Evolutionary conservation across 2,888 invertebrate species (phyloP).

Genomic region (Drosophila sordidula): DNA sequence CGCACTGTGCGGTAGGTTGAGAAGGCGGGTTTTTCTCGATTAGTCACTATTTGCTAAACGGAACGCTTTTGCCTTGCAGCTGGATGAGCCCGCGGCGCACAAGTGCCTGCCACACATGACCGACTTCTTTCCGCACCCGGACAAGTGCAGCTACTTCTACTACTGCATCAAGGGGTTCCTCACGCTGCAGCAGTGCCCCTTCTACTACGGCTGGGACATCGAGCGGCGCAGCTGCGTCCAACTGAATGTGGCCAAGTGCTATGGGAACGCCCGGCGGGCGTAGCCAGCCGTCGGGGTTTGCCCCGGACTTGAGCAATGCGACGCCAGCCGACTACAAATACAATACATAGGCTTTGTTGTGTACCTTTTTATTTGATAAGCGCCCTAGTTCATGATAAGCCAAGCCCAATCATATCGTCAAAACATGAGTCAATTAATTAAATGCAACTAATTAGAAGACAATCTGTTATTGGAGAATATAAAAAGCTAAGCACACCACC

Average conservation of each 20-base stretch:
- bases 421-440: slow-evolving; percentile 67
- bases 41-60: too few species aligned
- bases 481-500: slow-evolving; percentile 60
- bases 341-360: slow-evolving; percentile 16
- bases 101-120: slow-evolving; percentile 78
- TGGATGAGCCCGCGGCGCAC: slow-evolving; percentile 60
- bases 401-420: not conserved
- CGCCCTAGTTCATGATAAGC: slow-evolving; percentile 54
- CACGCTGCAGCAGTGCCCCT: slow-evolving; percentile 84
- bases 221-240: slow-evolving; percentile 79
- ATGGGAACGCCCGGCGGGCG: slow-evolving; percentile 49
- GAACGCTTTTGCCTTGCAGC: slow-evolving; percentile 33
- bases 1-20: slow-evolving; percentile 69
- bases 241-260: slow-evolving; percentile 80
- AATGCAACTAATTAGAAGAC: slow-evolving; percentile 62
- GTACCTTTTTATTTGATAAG: slow-evolving; percentile 57
- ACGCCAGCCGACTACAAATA: not conserved
- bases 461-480: slow-evolving; percentile 46
- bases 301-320: slow-evolving; percentile 3
- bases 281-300: slow-evolving; percentile 42
- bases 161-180: slow-evolving; percentile 83
- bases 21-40: not conserved
- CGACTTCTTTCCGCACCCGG: slow-evolving; percentile 83
- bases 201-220: slow-evolving; percentile 83
- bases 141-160: slow-evolving; percentile 83